Evolutionary conservation across 2,797 vertebrate species (phyloP), one percentile per base, ranked within the genome.

Genomic region (Neopelma chrysocephalum): DNA sequence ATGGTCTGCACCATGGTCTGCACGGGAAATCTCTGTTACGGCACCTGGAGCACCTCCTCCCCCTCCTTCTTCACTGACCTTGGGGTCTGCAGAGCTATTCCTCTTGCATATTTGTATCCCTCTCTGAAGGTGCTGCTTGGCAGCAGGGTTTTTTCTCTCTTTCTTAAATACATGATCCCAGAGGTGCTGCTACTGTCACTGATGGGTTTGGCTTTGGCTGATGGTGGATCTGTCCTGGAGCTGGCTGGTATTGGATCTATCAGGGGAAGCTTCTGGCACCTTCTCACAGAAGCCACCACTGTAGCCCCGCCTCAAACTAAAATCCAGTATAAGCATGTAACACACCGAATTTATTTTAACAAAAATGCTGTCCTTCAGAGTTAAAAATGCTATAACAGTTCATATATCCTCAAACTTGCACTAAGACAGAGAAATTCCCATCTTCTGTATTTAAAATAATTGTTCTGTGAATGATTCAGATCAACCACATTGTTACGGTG

Each of bases 391-490:
- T 82, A 98, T 97, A 10, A 98, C 98, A 42, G 96, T 98, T 98
- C 97, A 98, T 91, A 96, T 97, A 92, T 98, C 97, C 87, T 98
- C 82, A 91, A 98, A 98, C 60, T 94, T 97, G 54, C 98, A 98
- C 96, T 2, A 98, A 98, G 89, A 98, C 97, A 1, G 98, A 98
- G 94, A 98, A 98, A 96, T 98, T 98, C 11, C 98, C 97, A 26
- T 98, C 98, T 96, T 98, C 98, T 15, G 96, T 98, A 94, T 98
- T 98, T 45, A 98, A 84, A 68, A 96, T 98, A 91, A 98, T 98
- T 29, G 93, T 98, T 96, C 98, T 98, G 90, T 18, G 62, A 91
- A 64, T 11, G 5, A 16, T 56, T 68, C 29, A 69, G 38, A 76
- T 87, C 40, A 73, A 6, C 81, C 31, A 36, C 26, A 15, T 11